phyloP scores from a whole-genome alignment of 2,888 invertebrate genomes.

The Tiliacea citrago region DNA sequence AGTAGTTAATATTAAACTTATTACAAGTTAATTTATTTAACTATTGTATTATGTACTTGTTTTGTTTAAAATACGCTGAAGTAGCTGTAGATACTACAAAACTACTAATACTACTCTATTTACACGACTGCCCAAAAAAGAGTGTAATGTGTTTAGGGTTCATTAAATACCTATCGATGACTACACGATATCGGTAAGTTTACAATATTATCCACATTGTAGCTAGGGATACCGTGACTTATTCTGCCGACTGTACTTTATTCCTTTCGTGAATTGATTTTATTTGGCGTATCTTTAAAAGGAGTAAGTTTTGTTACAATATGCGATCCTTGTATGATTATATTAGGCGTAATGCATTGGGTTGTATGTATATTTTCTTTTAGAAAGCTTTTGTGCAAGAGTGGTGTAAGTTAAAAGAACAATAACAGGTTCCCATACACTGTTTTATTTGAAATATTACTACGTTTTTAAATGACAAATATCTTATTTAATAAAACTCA shows the following conservation, averaged over 20 bases:
- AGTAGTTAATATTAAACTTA: background rate
- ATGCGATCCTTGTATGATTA: conserved; percentile 9
- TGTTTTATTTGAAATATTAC: too few species aligned
- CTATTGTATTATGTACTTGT: background rate
- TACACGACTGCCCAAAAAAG: too few species aligned
- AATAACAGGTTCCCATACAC: too few species aligned
- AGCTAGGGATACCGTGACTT: background rate
- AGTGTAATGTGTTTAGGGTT: too few species aligned
- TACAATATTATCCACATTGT: too few species aligned
- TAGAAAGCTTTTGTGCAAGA: background rate
- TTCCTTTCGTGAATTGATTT: conserved; percentile 21
- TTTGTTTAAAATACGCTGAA: background rate
- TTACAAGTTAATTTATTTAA: background rate
- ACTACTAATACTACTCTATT: too few species aligned
- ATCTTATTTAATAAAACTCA: too few species aligned
- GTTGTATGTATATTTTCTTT: background rate
- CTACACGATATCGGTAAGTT: too few species aligned
- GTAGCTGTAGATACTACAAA: background rate
- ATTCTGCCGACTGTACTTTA: conserved; percentile 12
- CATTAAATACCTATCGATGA: too few species aligned
- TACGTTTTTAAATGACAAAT: too few species aligned
- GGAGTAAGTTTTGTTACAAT: conserved; percentile 8
- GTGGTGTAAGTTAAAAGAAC: background rate
- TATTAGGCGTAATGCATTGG: conserved; percentile 6
- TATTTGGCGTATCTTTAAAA: conserved; percentile 19